Percentiles rank a stretch among this genome's conserved stretches.
Conservation (phyloP, 2,113 vertebrate species). For the Strix aluco region DNA sequence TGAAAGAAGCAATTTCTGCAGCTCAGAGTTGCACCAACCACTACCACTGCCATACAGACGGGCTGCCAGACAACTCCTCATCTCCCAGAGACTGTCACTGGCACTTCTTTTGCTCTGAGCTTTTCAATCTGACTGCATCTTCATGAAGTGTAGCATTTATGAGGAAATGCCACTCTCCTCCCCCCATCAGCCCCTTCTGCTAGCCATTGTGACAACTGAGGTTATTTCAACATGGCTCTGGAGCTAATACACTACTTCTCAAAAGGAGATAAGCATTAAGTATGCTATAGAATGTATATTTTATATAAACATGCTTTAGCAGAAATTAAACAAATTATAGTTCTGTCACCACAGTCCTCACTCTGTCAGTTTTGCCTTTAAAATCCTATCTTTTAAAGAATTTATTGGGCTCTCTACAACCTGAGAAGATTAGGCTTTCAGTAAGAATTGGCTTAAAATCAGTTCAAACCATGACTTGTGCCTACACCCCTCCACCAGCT, state of each 20-base stretch:
- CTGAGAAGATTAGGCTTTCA: not conserved
- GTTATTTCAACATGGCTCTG: not conserved
- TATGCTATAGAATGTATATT: not conserved
- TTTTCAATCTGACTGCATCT: not conserved
- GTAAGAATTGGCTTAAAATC: not conserved
- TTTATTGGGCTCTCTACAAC: not conserved
- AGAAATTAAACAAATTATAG: slow-evolving; percentile 21
- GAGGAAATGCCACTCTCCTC: not conserved
- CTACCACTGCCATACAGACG: not conserved
- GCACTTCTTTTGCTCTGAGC: not conserved
- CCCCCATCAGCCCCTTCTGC: not conserved
- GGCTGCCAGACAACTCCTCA: not conserved
- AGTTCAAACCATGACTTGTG: not conserved
- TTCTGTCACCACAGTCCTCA: not conserved
- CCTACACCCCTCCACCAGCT: not conserved
- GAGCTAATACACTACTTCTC: not conserved
- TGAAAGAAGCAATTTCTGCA: not conserved
- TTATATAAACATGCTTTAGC: not conserved
- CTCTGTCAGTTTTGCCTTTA: slow-evolving; percentile 16
- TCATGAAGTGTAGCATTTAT: not conserved
- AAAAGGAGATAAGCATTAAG: not conserved
- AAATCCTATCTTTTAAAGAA: not conserved
- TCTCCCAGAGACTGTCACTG: not conserved
- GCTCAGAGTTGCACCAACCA: not conserved
- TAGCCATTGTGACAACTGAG: not conserved